Conservation (phyloP, 2,888 invertebrate species). For the Acronicta alni region DNA sequence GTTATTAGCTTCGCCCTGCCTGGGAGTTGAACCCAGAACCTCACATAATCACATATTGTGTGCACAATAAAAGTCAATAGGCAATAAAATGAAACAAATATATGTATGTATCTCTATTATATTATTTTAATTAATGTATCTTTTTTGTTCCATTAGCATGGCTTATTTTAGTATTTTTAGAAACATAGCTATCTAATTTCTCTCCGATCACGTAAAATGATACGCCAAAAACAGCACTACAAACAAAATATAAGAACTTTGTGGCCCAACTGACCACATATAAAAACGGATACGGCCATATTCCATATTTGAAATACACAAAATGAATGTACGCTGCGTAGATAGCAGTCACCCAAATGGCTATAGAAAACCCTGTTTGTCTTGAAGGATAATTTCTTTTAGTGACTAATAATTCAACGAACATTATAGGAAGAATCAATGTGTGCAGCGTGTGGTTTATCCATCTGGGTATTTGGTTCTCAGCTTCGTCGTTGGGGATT, state of each 20-base stretch:
- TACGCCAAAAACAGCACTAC: slow-evolving; percentile 88
- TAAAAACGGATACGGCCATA: slow-evolving; percentile 97
- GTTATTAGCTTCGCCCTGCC: too few species aligned
- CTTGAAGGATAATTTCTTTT: slow-evolving; percentile 93
- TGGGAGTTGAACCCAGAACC: too few species aligned
- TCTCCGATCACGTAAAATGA: slow-evolving; percentile 92
- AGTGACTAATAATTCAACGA: slow-evolving; percentile 92
- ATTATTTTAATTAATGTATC: slow-evolving; percentile 17
- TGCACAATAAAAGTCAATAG: too few species aligned
- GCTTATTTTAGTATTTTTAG: slow-evolving; percentile 74
- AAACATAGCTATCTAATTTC: slow-evolving; percentile 90
- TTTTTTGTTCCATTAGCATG: slow-evolving; percentile 52
- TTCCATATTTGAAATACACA: slow-evolving; percentile 91
- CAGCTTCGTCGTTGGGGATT: slow-evolving; percentile 92
- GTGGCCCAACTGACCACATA: slow-evolving; percentile 91
- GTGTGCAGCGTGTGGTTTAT: slow-evolving; percentile 97
- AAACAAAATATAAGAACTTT: slow-evolving; percentile 91
- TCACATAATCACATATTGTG: too few species aligned
- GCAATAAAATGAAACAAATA: slow-evolving; percentile 12
- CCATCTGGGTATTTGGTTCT: slow-evolving; percentile 95
- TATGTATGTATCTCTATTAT: background rate
- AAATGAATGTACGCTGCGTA: slow-evolving; percentile 93
- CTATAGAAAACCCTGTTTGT: slow-evolving; percentile 89
- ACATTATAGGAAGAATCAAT: slow-evolving; percentile 92
- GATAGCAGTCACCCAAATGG: slow-evolving; percentile 88